A percentile compares a stretch with the other conserved stretches of the same genome.
phyloP scores from a whole-genome alignment of 2,888 invertebrate species.

The Synanthedon tipuliformis region DNA sequence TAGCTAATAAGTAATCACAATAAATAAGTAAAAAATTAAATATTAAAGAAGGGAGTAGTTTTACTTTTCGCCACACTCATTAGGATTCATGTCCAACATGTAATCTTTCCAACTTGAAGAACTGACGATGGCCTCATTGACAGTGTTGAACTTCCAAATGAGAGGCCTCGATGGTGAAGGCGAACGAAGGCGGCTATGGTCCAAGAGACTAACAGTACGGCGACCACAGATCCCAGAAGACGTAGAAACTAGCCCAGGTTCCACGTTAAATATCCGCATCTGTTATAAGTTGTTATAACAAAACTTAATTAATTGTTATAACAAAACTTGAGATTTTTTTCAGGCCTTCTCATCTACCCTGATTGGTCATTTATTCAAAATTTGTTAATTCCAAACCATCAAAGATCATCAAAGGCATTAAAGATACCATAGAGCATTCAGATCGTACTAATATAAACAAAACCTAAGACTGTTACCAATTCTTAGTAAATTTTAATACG shows the following conservation, averaged over 20 bases:
- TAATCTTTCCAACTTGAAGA: slow-evolving; percentile 49
- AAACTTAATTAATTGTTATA: too few species aligned
- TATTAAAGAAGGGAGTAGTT: neutral
- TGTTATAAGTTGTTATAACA: too few species aligned
- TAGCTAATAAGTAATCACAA: neutral
- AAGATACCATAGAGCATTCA: too few species aligned
- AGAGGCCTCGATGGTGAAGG: slow-evolving; percentile 26
- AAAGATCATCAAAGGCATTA: too few species aligned
- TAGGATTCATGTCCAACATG: slow-evolving; percentile 26
- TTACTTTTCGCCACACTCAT: slow-evolving; percentile 15
- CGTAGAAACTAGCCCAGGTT: neutral
- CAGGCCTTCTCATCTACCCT: too few species aligned
- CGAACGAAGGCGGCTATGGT: slow-evolving; percentile 31
- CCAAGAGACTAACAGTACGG: slow-evolving; percentile 38
- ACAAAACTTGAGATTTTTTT: too few species aligned
- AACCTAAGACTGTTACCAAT: too few species aligned
- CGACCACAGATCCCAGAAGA: slow-evolving; percentile 14
- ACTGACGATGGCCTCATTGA: slow-evolving; percentile 48
- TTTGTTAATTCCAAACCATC: too few species aligned
- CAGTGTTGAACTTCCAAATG: slow-evolving; percentile 55
- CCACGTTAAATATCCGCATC: neutral
- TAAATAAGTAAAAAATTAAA: neutral
- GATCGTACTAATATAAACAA: too few species aligned
- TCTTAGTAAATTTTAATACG: too few species aligned
- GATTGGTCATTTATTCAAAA: too few species aligned